phyloP scores from a whole-genome alignment of 1,140 invertebrate genomes.

The Hestina assimilis region DNA sequence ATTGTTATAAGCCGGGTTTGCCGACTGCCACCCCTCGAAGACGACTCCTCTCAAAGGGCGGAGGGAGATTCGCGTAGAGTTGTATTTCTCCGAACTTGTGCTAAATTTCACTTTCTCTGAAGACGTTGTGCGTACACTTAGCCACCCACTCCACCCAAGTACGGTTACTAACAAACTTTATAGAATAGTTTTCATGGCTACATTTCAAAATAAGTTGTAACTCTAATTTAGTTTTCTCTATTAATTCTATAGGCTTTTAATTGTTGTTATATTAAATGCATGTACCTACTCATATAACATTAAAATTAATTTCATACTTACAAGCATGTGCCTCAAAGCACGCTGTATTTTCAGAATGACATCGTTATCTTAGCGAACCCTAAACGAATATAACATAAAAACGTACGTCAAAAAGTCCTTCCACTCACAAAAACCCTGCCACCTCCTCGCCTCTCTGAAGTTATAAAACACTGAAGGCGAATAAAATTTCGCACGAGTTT shows the following conservation, averaged over 20 bases:
- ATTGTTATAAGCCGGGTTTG: slow-evolving; percentile 74
- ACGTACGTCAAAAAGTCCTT: slow-evolving; percentile 76
- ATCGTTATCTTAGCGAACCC: slow-evolving; percentile 75
- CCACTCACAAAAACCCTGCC: slow-evolving; percentile 71
- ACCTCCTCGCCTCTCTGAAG: slow-evolving; percentile 65
- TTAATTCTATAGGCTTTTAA: background rate
- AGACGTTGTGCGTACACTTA: slow-evolving; percentile 74
- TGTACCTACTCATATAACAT: background rate
- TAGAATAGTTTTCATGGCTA: slow-evolving; percentile 43
- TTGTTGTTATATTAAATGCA: background rate
- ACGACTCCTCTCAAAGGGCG: slow-evolving; percentile 43
- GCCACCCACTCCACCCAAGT: slow-evolving; percentile 55
- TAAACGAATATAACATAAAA: slow-evolving; percentile 76
- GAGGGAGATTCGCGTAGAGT: slow-evolving; percentile 49
- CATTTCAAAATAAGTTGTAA: slow-evolving; percentile 21
- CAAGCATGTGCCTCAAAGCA: slow-evolving; percentile 34
- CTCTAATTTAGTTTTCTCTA: slow-evolving; percentile 7
- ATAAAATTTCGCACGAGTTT: slow-evolving; percentile 34
- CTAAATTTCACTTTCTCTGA: slow-evolving; percentile 78
- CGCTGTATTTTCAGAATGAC: slow-evolving; percentile 57
- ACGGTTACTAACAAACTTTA: slow-evolving; percentile 52
- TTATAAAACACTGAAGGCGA: slow-evolving; percentile 70
- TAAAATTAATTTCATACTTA: slow-evolving; percentile 18
- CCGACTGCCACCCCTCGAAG: slow-evolving; percentile 52
- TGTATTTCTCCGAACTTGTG: slow-evolving; percentile 76